These are phyloP conservation scores for Yoshiicerus persimilis DNA, from an alignment of 1,140 invertebrate genomes.

Conservation along the genomic window DNA sequence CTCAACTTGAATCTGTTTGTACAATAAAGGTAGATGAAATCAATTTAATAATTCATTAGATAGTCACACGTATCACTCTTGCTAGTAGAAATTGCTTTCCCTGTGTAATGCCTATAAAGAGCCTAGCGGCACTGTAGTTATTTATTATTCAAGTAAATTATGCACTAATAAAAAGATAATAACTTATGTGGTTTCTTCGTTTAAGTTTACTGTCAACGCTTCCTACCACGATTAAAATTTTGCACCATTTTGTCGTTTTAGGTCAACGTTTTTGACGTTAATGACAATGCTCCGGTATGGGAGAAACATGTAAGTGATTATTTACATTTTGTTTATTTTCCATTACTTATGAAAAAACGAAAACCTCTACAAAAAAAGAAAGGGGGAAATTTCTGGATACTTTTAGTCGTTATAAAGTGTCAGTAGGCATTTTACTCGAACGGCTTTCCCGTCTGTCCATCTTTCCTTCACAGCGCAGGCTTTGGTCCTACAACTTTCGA, in stretches of 20 bases:
- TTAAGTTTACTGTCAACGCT: background rate
- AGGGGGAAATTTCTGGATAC: background rate
- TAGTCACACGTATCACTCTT: background rate
- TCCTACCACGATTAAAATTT: background rate
- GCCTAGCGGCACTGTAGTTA: no score
- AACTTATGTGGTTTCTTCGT: background rate
- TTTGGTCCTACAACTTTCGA: no score
- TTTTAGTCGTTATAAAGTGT: background rate
- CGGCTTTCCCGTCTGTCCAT: no score
- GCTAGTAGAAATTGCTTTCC: background rate
- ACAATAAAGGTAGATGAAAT: conserved; percentile 77
- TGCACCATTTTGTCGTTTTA: background rate
- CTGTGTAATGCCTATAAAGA: background rate
- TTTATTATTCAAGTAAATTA: no score
- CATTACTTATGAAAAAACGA: background rate
- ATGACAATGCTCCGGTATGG: conserved; percentile 83
- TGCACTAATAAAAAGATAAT: no score
- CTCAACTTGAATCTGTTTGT: conserved; percentile 80
- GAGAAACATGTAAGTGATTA: conserved; percentile 70
- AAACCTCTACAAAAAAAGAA: background rate
- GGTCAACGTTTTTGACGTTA: conserved; percentile 65
- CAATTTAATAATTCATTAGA: background rate
- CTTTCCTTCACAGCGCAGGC: no score
- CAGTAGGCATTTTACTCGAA: no score
- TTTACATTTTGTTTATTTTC: background rate